These are phyloP conservation scores for Stigmatopora nigra DNA, from an alignment of 2,113 vertebrate genomes.

Conservation along the genomic window DNA sequence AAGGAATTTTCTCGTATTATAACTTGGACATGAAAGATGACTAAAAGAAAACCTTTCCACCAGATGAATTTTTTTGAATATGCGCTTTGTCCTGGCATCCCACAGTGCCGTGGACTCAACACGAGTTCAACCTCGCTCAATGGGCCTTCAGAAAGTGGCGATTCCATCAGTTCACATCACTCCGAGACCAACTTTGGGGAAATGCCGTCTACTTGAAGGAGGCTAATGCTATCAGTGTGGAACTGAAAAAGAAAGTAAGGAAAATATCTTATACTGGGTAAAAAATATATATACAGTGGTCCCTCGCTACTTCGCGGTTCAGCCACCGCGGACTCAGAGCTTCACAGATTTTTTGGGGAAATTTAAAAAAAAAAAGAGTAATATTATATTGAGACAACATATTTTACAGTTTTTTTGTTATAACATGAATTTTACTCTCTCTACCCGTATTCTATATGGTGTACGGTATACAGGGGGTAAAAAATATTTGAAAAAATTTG, in stretches of 20 bases:
- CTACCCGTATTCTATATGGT: too few species aligned
- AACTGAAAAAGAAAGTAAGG: conserved; percentile 93
- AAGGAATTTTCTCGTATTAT: not conserved
- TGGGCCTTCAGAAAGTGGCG: conserved; percentile 98
- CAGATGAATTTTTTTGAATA: not conserved
- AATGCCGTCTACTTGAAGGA: conserved; percentile 96
- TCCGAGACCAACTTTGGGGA: conserved; percentile 94
- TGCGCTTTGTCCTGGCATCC: not conserved
- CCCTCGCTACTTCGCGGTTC: too few species aligned
- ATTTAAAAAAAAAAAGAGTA: too few species aligned
- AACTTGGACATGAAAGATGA: not conserved
- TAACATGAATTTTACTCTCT: too few species aligned
- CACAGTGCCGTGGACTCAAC: conserved; percentile 89
- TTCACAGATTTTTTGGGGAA: too few species aligned
- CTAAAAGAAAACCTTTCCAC: not conserved
- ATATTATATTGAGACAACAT: too few species aligned
- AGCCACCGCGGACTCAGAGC: too few species aligned
- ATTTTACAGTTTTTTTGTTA: too few species aligned
- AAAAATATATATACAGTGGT: too few species aligned
- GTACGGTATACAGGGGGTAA: too few species aligned
- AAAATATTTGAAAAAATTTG: too few species aligned
- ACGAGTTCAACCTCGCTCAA: conserved; percentile 87
- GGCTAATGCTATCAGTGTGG: conserved; percentile 95
- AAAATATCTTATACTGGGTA: not conserved
- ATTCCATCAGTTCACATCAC: conserved; percentile 94